Base-by-base conservation (phyloP, 2,113 vertebrate genomes). In the Puma concolor region DNA sequence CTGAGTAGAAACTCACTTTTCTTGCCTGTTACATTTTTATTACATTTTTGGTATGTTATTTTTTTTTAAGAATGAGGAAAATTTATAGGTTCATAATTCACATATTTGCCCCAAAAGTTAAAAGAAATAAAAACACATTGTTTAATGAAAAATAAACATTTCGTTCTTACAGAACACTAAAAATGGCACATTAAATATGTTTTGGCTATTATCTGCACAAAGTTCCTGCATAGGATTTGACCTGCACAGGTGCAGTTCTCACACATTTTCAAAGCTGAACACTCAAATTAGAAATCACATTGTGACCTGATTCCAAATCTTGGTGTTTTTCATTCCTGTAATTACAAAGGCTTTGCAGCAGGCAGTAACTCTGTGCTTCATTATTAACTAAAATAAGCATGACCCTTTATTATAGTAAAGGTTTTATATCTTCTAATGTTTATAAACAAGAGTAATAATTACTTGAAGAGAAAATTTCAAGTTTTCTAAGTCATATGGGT, bases 61-160 rank as follows among this genome's bases (percentile, higher is more conserved):
- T 88, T 27, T 87, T 54, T 67, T 41, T 33, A 87, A 92, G 57
- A 95, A 86, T 44, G 29, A 83, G 66, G 52, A 95, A 94, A 94
- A 83, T 48, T 3, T 81, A 83, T 87, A 38, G 67, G 79, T 64
- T 77, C 63, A 84, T 29, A 66, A 76, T 74, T 93, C 79, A 69
- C 33, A 36, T 81, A 67, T 63, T 89, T 88, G 29, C 13, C 15
- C 60, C 10, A 11, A 64, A 84, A 36, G 31, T 85, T 79, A 57
- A 91, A 81, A 77, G 29, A 63, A 85, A 89, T 15, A 54, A 94
- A 97, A 93, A 82, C 19, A 23, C n/a, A n/a, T 6, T 25, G 31
- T 57, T 93, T 66, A 71, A 80, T 52, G 48, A 54, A 33, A 67
- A 89, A 85, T 64, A 77, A 74, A 91, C 54, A 57, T 50, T 66